phyloP scores from a whole-genome alignment of 2,888 invertebrate species.

The Eilema griseolum region DNA sequence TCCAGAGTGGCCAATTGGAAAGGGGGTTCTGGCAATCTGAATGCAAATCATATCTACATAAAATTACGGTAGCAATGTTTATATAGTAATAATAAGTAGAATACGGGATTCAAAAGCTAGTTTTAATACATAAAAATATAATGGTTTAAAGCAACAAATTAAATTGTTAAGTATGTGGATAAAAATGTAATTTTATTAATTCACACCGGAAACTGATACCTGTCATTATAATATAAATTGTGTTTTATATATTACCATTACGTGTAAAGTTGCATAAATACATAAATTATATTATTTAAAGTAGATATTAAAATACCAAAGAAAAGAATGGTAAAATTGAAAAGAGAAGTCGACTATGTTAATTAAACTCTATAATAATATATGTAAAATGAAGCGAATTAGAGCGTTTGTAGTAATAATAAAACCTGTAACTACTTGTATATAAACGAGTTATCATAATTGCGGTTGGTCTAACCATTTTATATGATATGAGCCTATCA shows the following conservation, averaged over 20 bases:
- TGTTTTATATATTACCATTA: neutral
- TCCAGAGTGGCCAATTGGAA: neutral
- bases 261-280: neutral
- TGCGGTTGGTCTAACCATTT: neutral
- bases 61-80: neutral
- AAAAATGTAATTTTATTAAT: neutral
- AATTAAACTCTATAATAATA: neutral
- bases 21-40: neutral
- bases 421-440: neutral
- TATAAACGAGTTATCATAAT: slow-evolving; percentile 4
- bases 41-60: neutral
- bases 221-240: neutral
- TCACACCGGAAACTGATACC: neutral
- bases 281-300: neutral
- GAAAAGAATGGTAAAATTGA: neutral
- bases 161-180: neutral
- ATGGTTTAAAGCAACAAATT: neutral
- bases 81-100: neutral
- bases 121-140: neutral
- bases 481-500: neutral
- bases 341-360: neutral
- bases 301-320: neutral
- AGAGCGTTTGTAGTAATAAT: neutral
- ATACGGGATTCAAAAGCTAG: neutral
- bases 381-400: neutral